phyloP scores from a whole-genome alignment of 2,113 vertebrate species.

The Cacatua alba region DNA sequence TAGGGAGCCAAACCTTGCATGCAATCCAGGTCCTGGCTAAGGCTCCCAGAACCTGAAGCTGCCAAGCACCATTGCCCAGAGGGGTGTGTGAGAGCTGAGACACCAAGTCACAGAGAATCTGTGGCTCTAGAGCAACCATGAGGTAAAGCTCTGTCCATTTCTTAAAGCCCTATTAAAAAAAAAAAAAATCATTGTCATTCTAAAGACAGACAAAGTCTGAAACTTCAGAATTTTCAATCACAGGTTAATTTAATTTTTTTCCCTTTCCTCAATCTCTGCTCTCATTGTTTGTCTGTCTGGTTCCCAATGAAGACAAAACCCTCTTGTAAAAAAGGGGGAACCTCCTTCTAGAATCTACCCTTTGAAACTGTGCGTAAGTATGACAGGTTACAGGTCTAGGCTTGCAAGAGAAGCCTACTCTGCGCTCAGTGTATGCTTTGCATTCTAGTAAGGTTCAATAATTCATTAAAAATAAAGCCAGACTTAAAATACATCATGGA shows the following conservation, averaged over 20 bases:
- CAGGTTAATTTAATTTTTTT: fast-evolving
- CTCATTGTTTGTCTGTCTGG: background rate
- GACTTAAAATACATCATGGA: background rate
- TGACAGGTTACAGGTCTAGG: background rate
- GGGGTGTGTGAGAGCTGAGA: background rate
- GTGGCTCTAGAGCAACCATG: fast-evolving
- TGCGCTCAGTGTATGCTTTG: background rate
- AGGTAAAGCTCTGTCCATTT: background rate
- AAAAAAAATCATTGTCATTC: background rate
- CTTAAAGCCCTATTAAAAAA: background rate
- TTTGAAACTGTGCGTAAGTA: fast-evolving
- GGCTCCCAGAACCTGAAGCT: background rate
- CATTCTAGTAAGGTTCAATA: background rate
- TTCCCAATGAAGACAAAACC: background rate
- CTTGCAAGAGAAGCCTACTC: background rate
- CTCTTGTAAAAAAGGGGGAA: background rate
- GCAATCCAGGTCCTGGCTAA: background rate
- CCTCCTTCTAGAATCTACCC: background rate
- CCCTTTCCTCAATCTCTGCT: background rate
- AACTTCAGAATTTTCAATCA: background rate
- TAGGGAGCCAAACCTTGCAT: background rate
- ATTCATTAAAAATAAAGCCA: background rate
- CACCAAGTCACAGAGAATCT: background rate
- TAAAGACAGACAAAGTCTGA: background rate
- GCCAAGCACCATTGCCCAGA: fast-evolving